phyloP scores from a whole-genome alignment of 2,797 vertebrate species.

The Peromyscus melanophrys region DNA sequence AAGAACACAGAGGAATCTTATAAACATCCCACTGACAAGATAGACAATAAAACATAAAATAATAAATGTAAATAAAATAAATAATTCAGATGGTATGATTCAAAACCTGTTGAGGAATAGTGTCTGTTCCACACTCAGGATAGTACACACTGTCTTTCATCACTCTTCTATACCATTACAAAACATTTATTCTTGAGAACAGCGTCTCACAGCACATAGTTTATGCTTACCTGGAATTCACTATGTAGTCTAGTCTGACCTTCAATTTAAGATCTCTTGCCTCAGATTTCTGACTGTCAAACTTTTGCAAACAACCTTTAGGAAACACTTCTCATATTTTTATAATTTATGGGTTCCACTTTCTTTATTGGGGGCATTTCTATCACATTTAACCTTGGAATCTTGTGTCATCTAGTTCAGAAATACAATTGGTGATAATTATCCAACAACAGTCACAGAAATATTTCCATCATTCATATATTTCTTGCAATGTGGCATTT shows the following conservation, averaged over 20 bases:
- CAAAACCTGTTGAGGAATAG: background rate
- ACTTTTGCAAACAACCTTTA: background rate
- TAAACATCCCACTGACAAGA: background rate
- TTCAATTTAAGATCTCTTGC: background rate
- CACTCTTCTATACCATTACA: background rate
- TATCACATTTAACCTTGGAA: conserved; percentile 14
- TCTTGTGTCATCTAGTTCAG: background rate
- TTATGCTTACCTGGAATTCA: background rate
- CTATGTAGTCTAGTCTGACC: background rate
- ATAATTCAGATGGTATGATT: background rate
- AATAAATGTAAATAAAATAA: background rate
- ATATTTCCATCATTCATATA: background rate
- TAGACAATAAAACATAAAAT: too few species aligned
- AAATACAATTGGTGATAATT: background rate
- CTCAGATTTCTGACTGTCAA: background rate
- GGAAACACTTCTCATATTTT: background rate
- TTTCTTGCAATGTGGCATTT: background rate
- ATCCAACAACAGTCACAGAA: background rate
- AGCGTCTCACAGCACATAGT: background rate
- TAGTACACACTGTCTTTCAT: background rate
- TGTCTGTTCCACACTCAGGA: background rate
- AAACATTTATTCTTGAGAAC: background rate
- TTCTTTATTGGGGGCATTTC: background rate
- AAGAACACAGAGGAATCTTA: background rate
- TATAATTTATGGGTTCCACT: background rate